Base-by-base conservation (phyloP, 2,113 vertebrate species). In the Baryphthengus martii region DNA sequence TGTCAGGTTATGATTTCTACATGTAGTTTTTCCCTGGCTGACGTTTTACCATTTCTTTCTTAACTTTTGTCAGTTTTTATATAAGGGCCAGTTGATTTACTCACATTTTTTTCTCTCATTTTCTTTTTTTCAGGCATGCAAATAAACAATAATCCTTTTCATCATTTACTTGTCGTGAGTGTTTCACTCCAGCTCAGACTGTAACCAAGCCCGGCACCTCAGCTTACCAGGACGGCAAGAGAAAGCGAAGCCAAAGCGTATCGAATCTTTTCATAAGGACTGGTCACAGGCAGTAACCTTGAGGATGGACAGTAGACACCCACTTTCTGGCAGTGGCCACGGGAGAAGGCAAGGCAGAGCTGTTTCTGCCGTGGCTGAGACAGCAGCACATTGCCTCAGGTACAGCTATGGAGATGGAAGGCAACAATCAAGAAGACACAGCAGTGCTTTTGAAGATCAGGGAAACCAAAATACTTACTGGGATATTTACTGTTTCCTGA, bases 31-130 rank as follows among this genome's bases (percentile, higher is more conserved):
- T 29, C 37, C 40, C 62, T 56, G 62, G 18, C 13, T 89, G 73
- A n/a, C 26, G 35, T 82, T 65, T 93, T 72, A 75, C 37, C 9
- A n/a, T 82, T 82, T 40, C 19, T 63, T 77, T 68, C n/a, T 20
- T 59, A 71, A 28, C 29, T 80, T 83, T 68, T 53, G 10, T 16
- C 21, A 53, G 7, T 3, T 74, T 94, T 85, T 63, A 6, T n/a
- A 21, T 26, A 63, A 66, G 16, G 35, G 7, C 8, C 19, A 29
- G 23, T 49, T 73, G 25, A 50, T 58, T 74, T 52, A 16, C 21
- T 7, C 4, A 39, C 8, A 5, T 45, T 45, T 49, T 42, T 2
- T 2, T 0, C 10, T 5, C 31, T 24, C 8, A 4, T 53, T 45
- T 70, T 39, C 5, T 17, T 67, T 58, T 49, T 50, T 66, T 6